Base-by-base conservation (phyloP, 2,888 invertebrate species). In the Torymus aiolomorphi region DNA sequence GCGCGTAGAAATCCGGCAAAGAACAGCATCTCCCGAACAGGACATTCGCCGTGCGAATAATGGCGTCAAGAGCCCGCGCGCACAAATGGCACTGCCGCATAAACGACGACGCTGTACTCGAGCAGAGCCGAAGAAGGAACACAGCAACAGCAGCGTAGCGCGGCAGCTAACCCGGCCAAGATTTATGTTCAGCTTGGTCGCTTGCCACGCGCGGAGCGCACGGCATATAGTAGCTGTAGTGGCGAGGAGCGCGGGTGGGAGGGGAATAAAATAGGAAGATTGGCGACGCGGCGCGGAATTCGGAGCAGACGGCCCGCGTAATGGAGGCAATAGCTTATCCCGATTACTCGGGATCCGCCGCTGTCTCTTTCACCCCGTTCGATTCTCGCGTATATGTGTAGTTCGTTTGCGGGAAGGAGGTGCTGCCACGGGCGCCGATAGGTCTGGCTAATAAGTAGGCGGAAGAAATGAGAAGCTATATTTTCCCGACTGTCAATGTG, bases 321-420 rank as follows among this genome's bases (percentile, higher is more conserved):
- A 87, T 86, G 85, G 85, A 70, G 65, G 70, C 70, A 42, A 79
- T 79, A 79, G 85, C 85, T 87, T 86, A 86, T 84, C 85, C 85
- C 85, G 86, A 86, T 87, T 86, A 87, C 86, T 86, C 85, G 86
- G 86, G 86, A 87, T 84, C 83, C 84, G 14, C 10, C n/a, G n/a
- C 82, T 85, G 85, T 83, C 84, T 85, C 82, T 83, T 83, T 82
- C 82, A 82, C 24, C 52, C 54, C n/a, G 49, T 75, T 16, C 54
- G 54, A 42, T 74, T 62, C 56, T 74, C 42, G n/a, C n/a, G n/a
- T n/a, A n/a, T n/a, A n/a, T n/a, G n/a, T n/a, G n/a, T n/a, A n/a
- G n/a, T n/a, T n/a, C n/a, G n/a, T n/a, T n/a, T n/a, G n/a, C n/a
- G n/a, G n/a, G n/a, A n/a, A n/a, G n/a, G n/a, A n/a, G n/a, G n/a